A percentile compares a stretch with the other conserved stretches of the same genome.
Evolutionary conservation across 2,888 invertebrate genomes (phyloP).

Genomic region (Neelides folsomi): DNA sequence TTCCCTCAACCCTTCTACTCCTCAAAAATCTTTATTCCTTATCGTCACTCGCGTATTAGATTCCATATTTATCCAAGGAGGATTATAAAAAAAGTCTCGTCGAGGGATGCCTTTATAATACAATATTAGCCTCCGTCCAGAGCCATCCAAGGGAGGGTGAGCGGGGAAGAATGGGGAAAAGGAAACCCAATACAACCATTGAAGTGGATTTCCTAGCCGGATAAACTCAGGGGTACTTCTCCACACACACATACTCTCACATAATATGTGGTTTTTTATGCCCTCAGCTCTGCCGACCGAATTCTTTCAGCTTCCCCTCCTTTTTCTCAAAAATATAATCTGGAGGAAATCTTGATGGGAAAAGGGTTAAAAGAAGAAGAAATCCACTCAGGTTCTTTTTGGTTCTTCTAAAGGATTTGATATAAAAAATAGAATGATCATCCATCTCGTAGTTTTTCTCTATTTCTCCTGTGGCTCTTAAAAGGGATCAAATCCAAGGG

Average conservation of each 20-base stretch:
- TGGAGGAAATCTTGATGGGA: constrained; percentile 23
- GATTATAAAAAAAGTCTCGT: neutral
- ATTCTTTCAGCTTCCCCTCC: neutral
- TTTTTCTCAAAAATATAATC: constrained; percentile 13
- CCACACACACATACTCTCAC: neutral
- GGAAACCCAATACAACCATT: constrained; percentile 21
- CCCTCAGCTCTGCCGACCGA: neutral
- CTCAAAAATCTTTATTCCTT: no score
- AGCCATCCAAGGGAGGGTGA: no score
- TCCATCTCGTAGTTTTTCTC: neutral
- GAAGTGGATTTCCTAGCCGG: constrained; percentile 5
- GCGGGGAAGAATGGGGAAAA: neutral
- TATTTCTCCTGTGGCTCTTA: neutral
- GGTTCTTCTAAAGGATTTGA: no score
- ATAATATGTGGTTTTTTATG: neutral
- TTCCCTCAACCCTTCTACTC: no score
- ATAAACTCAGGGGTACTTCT: neutral
- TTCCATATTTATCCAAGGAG: constrained; percentile 19
- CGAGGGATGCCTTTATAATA: no score
- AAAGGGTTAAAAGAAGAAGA: constrained; percentile 17
- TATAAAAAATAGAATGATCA: constrained; percentile 5
- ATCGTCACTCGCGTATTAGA: constrained; percentile 6
- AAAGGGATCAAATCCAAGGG: no score
- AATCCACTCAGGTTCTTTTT: neutral
- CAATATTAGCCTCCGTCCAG: no score